These are phyloP conservation scores for Chaenocephalus aceratus DNA, from an alignment of 2,113 vertebrate species.

Conservation along the genomic window DNA sequence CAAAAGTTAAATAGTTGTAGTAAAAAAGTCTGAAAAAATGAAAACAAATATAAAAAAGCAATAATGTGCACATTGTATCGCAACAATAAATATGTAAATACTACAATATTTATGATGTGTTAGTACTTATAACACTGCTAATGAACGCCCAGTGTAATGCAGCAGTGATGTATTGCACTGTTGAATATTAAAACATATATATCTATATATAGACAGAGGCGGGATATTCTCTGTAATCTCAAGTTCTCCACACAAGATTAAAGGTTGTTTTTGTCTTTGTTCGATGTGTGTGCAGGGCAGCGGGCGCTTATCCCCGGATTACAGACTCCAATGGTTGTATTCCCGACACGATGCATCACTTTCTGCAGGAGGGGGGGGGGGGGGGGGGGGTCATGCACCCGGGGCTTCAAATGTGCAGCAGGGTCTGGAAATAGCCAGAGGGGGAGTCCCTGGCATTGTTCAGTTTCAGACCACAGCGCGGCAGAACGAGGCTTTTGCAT, in stretches of 20 bases:
- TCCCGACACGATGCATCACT: constrained; percentile 30
- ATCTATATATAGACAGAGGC: too few species aligned
- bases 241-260: constrained; percentile 36
- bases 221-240: constrained; percentile 40
- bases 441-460: constrained; percentile 80
- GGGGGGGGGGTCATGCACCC: constrained; percentile 49
- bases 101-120: too few species aligned
- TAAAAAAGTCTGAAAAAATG: too few species aligned
- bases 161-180: too few species aligned
- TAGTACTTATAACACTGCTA: too few species aligned
- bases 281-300: constrained; percentile 27
- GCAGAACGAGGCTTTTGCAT: constrained; percentile 11
- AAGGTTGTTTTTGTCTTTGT: constrained; percentile 9
- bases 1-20: too few species aligned
- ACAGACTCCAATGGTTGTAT: constrained; percentile 7
- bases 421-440: constrained; percentile 76
- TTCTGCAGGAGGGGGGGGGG: constrained; percentile 43
- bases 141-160: too few species aligned
- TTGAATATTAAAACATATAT: too few species aligned
- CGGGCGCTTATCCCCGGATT: constrained; percentile 53
- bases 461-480: constrained; percentile 15
- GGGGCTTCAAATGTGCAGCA: constrained; percentile 57
- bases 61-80: too few species aligned
- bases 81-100: too few species aligned
- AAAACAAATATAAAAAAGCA: too few species aligned